Evolutionary conservation across 2,888 invertebrate species (phyloP).

Genomic region (Pyralis farinalis): DNA sequence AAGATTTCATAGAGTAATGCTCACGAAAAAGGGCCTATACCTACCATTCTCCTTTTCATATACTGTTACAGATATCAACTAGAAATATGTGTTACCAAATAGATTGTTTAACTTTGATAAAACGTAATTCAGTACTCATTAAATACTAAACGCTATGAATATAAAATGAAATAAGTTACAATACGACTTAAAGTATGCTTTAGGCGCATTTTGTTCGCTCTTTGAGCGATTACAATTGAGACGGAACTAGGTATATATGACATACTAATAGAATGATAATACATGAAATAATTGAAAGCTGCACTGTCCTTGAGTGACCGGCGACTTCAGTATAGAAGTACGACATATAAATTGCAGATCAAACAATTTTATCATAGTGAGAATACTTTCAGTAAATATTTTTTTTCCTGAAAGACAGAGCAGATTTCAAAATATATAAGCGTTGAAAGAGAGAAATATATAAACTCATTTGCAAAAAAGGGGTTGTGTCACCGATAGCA

Average conservation of each 20-base stretch:
- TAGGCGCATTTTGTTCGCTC: slow-evolving; percentile 9
- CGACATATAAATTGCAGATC: too few species aligned
- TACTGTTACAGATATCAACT: neutral
- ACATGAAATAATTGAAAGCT: neutral
- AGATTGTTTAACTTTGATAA: neutral
- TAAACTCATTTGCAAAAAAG: too few species aligned
- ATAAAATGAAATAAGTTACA: slow-evolving; percentile 9
- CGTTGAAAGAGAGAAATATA: too few species aligned
- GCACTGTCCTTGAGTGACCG: neutral
- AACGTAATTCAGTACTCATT: slow-evolving; percentile 1
- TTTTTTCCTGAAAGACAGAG: neutral
- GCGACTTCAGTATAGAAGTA: too few species aligned
- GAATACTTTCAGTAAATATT: too few species aligned
- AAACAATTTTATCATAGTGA: too few species aligned
- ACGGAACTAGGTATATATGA: neutral
- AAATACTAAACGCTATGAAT: neutral
- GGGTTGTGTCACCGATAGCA: too few species aligned
- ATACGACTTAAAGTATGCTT: slow-evolving; percentile 19
- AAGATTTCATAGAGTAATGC: too few species aligned
- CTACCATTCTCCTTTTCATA: too few species aligned
- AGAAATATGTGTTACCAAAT: neutral
- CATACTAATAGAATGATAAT: neutral
- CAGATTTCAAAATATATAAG: neutral
- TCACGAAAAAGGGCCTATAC: too few species aligned
- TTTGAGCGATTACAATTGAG: neutral